Evolutionary conservation across 2,797 vertebrate genomes (phyloP).

Genomic region (Linurgus olivaceus): DNA sequence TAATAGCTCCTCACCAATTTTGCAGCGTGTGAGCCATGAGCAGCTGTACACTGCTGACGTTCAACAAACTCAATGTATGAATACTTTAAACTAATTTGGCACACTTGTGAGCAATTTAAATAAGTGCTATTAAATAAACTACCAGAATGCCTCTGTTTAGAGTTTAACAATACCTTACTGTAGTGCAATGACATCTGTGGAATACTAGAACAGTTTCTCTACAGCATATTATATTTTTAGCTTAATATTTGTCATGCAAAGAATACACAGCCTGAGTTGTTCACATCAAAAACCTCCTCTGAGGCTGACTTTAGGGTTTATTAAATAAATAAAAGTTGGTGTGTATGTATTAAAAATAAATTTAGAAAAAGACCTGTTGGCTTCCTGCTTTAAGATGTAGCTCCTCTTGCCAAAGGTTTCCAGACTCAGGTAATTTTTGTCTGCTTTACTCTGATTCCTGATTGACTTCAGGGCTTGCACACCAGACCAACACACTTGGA

Average conservation of each 20-base stretch:
- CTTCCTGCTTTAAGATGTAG: not conserved
- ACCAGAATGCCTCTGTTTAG: not conserved
- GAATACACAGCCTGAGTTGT: not conserved
- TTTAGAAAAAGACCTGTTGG: not conserved
- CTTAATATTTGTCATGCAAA: not conserved
- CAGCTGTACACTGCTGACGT: not conserved
- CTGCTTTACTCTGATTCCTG: not conserved
- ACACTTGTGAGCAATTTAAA: not conserved
- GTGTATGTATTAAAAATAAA: not conserved
- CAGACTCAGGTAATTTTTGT: not conserved
- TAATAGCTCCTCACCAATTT: not conserved
- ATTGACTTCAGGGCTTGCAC: not conserved
- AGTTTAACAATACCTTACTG: not conserved
- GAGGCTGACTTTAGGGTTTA: not conserved
- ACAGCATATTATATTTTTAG: not conserved
- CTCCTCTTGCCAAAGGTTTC: not conserved
- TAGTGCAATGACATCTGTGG: not conserved
- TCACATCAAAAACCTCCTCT: not conserved
- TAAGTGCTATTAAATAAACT: not conserved
- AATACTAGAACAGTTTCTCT: not conserved
- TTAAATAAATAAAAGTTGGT: not conserved
- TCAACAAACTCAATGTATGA: not conserved
- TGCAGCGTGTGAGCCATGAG: not conserved
- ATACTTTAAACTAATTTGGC: not conserved
- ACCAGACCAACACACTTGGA: not conserved